phyloP scores from a whole-genome alignment of 2,113 vertebrate species.

The Calyptommatus sinebrachiatus region DNA sequence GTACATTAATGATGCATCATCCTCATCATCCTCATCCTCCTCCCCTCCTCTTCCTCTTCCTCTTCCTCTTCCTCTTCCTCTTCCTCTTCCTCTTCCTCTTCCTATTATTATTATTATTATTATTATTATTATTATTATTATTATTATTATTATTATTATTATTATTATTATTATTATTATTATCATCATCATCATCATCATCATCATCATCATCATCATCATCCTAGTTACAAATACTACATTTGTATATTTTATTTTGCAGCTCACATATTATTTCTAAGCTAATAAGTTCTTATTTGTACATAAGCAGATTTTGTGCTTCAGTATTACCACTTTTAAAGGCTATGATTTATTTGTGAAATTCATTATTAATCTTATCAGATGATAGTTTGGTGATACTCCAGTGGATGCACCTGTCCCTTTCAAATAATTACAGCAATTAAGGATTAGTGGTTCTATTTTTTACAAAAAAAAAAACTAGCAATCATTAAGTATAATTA shows the following conservation, averaged over 20 bases:
- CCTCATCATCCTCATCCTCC: too few species aligned
- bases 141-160: too few species aligned
- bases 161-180: too few species aligned
- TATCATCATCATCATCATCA: too few species aligned
- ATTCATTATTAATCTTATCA: slow-evolving; percentile 62
- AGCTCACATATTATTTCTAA: slow-evolving; percentile 29
- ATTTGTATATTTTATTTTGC: slow-evolving; percentile 53
- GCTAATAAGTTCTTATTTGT: slow-evolving; percentile 49
- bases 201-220: too few species aligned
- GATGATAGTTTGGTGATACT: slow-evolving; percentile 54
- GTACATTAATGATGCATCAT: too few species aligned
- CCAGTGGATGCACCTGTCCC: slow-evolving; percentile 54
- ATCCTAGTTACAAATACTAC: slow-evolving; percentile 5
- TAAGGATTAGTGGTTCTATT: slow-evolving; percentile 63
- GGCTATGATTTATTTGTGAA: slow-evolving; percentile 57
- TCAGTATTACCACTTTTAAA: slow-evolving; percentile 46
- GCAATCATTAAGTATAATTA: slow-evolving; percentile 71
- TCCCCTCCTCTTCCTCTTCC: too few species aligned
- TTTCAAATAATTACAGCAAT: slow-evolving; percentile 66
- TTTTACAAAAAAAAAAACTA: slow-evolving; percentile 51
- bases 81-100: too few species aligned
- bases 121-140: too few species aligned
- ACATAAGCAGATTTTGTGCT: slow-evolving; percentile 41
- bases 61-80: too few species aligned
- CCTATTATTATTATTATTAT: too few species aligned